Conservation (phyloP, 2,888 invertebrate species). For the Drosophila diplacantha region DNA sequence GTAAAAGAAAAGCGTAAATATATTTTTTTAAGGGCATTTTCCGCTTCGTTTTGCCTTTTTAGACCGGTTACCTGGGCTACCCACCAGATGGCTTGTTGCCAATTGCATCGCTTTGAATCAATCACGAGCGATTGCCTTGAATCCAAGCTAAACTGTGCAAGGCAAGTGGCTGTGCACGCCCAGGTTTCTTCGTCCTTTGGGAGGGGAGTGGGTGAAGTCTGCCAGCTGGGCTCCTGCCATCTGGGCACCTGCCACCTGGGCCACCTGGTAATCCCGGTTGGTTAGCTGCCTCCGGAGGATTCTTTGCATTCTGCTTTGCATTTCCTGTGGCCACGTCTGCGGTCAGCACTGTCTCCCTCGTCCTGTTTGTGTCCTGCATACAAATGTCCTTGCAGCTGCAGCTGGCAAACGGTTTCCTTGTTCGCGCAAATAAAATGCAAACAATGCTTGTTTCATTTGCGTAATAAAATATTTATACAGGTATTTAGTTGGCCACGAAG, state of each 20-base stretch:
- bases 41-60: not conserved
- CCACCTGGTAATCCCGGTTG: constrained; percentile 10
- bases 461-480: constrained; percentile 71
- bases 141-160: constrained; percentile 12
- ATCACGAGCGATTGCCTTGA: constrained; percentile 30
- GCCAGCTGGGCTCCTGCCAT: not conserved
- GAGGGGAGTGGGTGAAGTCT: not conserved
- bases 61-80: not conserved
- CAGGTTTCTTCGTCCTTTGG: not conserved
- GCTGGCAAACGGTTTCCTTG: constrained; percentile 41
- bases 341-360: constrained; percentile 20
- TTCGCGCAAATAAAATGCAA: constrained; percentile 64
- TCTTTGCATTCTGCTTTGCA: constrained; percentile 48
- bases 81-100: constrained; percentile 6
- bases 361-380: constrained; percentile 32
- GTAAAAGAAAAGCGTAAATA: not conserved
- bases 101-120: constrained; percentile 26
- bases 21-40: constrained; percentile 1
- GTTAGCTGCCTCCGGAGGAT: constrained; percentile 27
- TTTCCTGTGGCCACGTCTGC: constrained; percentile 43
- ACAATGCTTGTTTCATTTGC: constrained; percentile 70
- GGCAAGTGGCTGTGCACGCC: not conserved
- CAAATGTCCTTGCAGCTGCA: constrained; percentile 40
- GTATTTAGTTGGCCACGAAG: constrained; percentile 63
- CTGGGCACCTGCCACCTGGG: constrained; percentile 5